Percentiles rank a stretch among this genome's conserved stretches.
Conservation (phyloP, 2,797 vertebrate species). For the Phaenicophaeus curvirostris region DNA sequence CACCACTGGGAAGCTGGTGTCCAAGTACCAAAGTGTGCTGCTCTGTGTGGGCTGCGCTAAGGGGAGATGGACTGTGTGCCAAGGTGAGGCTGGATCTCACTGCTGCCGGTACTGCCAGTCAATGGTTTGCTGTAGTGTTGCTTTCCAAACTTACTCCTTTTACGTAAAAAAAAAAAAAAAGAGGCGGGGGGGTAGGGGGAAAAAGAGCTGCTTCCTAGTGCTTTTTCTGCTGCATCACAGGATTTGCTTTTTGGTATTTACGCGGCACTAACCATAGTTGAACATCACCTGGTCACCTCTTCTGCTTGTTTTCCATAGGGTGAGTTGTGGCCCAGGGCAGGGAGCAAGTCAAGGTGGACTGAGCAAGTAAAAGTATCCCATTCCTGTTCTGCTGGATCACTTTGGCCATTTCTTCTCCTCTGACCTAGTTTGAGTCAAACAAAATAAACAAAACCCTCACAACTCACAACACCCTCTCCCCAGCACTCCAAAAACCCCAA, state of each 20-base stretch:
- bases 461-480: background rate
- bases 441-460: background rate
- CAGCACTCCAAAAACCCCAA: background rate
- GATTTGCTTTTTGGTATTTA: background rate
- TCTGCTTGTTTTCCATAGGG: background rate
- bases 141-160: background rate
- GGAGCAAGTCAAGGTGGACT: fast-evolving
- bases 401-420: background rate
- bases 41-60: background rate
- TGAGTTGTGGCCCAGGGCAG: background rate
- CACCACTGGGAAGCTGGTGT: background rate
- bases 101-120: fast-evolving
- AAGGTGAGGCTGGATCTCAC: background rate
- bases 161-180: background rate
- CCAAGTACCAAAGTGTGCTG: background rate
- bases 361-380: background rate
- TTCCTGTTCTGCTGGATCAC: background rate
- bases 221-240: background rate
- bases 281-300: background rate
- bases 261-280: background rate
- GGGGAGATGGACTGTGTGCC: background rate
- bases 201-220: too few relatives aligned
- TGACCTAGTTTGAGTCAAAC: background rate
- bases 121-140: background rate
- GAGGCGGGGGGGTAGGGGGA: too few relatives aligned